A percentile compares a stretch with the other conserved stretches of the same genome.
phyloP scores from a whole-genome alignment of 2,888 invertebrate genomes.

The Dryobotodes eremita region DNA sequence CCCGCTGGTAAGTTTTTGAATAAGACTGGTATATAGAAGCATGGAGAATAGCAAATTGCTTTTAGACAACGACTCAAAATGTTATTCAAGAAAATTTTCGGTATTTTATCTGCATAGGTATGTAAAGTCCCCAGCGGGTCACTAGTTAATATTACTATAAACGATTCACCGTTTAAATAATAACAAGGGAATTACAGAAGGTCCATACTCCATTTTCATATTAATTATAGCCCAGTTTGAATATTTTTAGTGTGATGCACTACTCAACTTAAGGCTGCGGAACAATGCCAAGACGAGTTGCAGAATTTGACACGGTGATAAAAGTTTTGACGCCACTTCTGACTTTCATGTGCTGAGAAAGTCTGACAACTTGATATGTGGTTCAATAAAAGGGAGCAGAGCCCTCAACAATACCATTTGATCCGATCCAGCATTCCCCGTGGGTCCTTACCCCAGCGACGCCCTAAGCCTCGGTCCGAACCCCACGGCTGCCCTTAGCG shows the following conservation, averaged over 20 bases:
- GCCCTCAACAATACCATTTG: too few species aligned
- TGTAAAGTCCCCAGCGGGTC: constrained; percentile 3
- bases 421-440: too few species aligned
- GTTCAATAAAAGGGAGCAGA: background rate
- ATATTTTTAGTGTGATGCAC: background rate
- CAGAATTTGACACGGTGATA: background rate
- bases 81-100: constrained; percentile 1
- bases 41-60: background rate
- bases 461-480: background rate
- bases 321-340: background rate
- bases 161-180: constrained; percentile 41
- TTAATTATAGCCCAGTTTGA: background rate
- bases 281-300: background rate
- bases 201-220: background rate
- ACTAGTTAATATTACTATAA: constrained; percentile 37
- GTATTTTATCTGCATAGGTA: background rate
- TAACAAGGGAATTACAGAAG: constrained; percentile 15
- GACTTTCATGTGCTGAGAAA: background rate
- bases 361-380: background rate
- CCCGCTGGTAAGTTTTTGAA: background rate
- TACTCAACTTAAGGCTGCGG: background rate
- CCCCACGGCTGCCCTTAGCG: background rate
- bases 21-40: background rate
- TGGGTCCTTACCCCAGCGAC: too few species aligned
- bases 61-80: background rate